phyloP scores from a whole-genome alignment of 2,888 invertebrate species.

The Hyles lineata region DNA sequence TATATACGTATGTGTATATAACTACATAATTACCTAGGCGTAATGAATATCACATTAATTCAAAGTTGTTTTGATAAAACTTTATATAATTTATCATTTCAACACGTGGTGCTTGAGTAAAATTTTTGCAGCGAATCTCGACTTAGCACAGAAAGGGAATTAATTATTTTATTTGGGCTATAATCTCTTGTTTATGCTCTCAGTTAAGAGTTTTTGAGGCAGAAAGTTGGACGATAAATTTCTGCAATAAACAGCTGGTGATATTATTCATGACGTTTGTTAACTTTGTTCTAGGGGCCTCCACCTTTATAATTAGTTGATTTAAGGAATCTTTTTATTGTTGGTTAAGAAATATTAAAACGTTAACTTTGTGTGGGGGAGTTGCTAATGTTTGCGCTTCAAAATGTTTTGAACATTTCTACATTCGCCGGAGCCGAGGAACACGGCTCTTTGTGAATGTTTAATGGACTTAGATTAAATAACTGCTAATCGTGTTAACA shows the following conservation, averaged over 20 bases:
- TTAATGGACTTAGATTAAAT: conserved; percentile 23
- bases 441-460: conserved; percentile 20
- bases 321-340: conserved; percentile 53
- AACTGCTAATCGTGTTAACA: conserved; percentile 1
- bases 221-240: conserved; percentile 76
- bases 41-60: too few species aligned
- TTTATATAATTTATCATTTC: conserved; percentile 12
- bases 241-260: conserved; percentile 76
- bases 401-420: conserved; percentile 18
- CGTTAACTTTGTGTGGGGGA: conserved; percentile 19
- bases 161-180: conserved; percentile 68
- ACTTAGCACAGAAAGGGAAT: conserved; percentile 49
- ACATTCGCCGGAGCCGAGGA: background rate
- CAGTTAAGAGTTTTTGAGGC: conserved; percentile 75
- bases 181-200: conserved; percentile 76
- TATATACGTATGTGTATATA: too few species aligned
- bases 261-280: conserved; percentile 78
- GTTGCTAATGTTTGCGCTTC: conserved; percentile 19
- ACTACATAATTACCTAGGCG: too few species aligned
- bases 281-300: conserved; percentile 74
- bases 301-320: conserved; percentile 71
- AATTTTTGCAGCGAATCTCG: conserved; percentile 31
- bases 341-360: conserved; percentile 27
- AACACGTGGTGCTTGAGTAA: conserved; percentile 34
- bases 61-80: background rate